A percentile compares a stretch with the other conserved stretches of the same genome.
phyloP scores from a whole-genome alignment of 2,888 invertebrate genomes.

The Nysson spinosus region DNA sequence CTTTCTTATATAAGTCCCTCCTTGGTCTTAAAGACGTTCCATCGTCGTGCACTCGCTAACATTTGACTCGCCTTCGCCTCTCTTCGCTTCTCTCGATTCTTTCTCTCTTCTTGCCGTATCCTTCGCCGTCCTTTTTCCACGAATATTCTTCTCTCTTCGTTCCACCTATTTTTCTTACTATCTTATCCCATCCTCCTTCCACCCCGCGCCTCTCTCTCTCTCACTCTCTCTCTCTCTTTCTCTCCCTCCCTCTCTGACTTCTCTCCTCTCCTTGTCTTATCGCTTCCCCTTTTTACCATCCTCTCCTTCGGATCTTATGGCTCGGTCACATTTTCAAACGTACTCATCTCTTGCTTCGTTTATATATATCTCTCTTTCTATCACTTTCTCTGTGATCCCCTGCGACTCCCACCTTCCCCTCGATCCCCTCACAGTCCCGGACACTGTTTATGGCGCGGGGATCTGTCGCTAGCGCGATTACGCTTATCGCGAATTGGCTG shows the following conservation, averaged over 20 bases:
- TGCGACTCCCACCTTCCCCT: background rate
- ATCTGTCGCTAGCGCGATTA: background rate
- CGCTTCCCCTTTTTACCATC: slow-evolving; percentile 26
- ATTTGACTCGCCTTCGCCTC: slow-evolving; percentile 61
- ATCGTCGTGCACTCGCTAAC: slow-evolving; percentile 65
- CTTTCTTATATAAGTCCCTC: slow-evolving; percentile 76
- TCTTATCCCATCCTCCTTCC: background rate
- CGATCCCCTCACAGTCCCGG: background rate
- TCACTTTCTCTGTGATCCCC: background rate
- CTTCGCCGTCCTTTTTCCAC: background rate
- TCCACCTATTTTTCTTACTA: too few species aligned
- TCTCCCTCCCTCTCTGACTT: slow-evolving; percentile 10
- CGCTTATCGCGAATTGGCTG: background rate
- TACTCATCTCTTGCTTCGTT: slow-evolving; percentile 34
- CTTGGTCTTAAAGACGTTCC: slow-evolving; percentile 67
- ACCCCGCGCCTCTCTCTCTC: background rate
- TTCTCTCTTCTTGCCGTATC: slow-evolving; percentile 6
- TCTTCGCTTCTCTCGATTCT: slow-evolving; percentile 11
- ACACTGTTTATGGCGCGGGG: background rate
- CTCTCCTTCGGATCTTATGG: slow-evolving; percentile 32
- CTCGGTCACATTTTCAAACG: slow-evolving; percentile 47
- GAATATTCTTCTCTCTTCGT: background rate
- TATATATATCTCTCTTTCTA: background rate
- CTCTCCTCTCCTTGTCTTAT: slow-evolving; percentile 25
- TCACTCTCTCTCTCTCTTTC: slow-evolving; percentile 7